These are phyloP conservation scores for Scaptomyza parva DNA, from an alignment of 2,888 invertebrate species.

Conservation along the genomic window DNA sequence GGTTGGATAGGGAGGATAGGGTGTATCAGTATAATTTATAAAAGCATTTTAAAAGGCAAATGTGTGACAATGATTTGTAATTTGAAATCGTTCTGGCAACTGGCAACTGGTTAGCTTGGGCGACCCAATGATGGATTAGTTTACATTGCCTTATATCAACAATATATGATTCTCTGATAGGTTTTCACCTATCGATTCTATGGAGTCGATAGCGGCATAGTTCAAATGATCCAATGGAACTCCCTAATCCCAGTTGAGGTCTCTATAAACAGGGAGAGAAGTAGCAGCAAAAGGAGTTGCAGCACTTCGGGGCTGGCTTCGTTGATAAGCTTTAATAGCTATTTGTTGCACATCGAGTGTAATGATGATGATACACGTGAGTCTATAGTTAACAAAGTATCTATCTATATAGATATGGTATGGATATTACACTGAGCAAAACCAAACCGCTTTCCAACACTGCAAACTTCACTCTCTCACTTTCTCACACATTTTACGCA, in stretches of 20 bases:
- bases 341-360: constrained; percentile 55
- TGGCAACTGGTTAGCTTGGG: background rate
- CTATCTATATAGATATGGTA: constrained; percentile 1
- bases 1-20: background rate
- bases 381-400: constrained; percentile 7
- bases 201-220: constrained; percentile 52
- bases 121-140: constrained; percentile 64
- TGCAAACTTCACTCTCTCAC: background rate
- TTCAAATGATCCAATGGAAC: constrained; percentile 49
- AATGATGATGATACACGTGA: constrained; percentile 26
- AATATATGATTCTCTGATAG: background rate
- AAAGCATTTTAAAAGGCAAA: background rate
- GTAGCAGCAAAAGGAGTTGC: constrained; percentile 13
- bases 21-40: constrained; percentile 55
- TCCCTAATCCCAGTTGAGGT: constrained; percentile 84
- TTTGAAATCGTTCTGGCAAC: constrained; percentile 4
- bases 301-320: constrained; percentile 48
- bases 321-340: constrained; percentile 72
- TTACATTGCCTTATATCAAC: constrained; percentile 41
- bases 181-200: constrained; percentile 32
- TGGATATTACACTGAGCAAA: constrained; percentile 11
- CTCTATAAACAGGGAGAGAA: constrained; percentile 59
- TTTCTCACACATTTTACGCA: background rate
- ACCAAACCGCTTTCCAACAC: too few species aligned
- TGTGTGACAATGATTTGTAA: constrained; percentile 38